Evolutionary conservation across 2,888 invertebrate genomes (phyloP).

Genomic region (Pollenia amentaria): DNA sequence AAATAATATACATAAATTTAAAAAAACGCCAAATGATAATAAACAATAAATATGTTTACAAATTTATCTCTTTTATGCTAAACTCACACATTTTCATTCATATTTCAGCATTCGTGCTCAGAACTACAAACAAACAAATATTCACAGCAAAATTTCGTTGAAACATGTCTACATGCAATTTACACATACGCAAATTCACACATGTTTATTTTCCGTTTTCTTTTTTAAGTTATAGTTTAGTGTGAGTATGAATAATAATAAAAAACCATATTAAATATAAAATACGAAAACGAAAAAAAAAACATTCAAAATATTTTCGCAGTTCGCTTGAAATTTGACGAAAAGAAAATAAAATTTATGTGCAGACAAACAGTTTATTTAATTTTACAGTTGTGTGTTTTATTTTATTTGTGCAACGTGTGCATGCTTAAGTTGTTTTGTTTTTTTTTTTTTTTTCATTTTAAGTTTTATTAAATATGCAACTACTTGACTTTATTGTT

Average conservation of each 20-base stretch:
- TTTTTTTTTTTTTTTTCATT: not conserved
- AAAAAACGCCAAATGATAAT: slow-evolving; percentile 16
- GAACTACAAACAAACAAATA: not conserved
- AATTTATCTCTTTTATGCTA: slow-evolving; percentile 12
- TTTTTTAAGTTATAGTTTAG: slow-evolving; percentile 40
- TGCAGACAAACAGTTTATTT: slow-evolving; percentile 43
- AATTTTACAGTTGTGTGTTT: not conserved
- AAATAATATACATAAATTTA: slow-evolving; percentile 18
- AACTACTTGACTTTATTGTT: slow-evolving; percentile 4
- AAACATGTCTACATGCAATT: not conserved
- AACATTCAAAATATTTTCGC: slow-evolving; percentile 20
- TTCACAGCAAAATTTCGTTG: not conserved
- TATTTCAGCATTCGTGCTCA: not conserved
- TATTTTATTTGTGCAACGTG: slow-evolving; percentile 27
- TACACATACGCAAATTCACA: not conserved
- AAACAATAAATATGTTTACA: slow-evolving; percentile 35
- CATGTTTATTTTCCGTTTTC: not conserved
- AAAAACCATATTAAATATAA: not conserved
- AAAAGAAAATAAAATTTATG: slow-evolving; percentile 41
- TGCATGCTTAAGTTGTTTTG: slow-evolving; percentile 16
- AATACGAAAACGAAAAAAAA: not conserved
- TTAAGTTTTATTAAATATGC: slow-evolving; percentile 4
- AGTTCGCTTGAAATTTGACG: slow-evolving; percentile 38
- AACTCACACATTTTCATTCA: not conserved
- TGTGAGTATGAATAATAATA: slow-evolving; percentile 57